Conservation (phyloP, 2,888 invertebrate species). For the Pachycephus smyrnensis region DNA sequence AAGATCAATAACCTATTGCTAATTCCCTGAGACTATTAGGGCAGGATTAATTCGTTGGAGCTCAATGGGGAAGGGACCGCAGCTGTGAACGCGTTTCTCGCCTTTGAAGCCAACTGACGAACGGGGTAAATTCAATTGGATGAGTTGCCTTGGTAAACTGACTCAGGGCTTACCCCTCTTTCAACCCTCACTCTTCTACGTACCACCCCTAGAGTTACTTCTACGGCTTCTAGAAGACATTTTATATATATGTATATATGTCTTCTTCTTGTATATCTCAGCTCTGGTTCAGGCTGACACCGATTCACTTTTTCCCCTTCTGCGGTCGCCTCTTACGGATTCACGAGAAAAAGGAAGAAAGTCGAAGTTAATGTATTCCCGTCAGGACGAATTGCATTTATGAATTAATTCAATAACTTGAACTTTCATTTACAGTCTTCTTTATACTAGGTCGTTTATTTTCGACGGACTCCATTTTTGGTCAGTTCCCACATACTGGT, state of each 20-base stretch:
- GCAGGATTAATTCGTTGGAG: background rate
- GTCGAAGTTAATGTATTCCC: background rate
- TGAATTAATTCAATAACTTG: background rate
- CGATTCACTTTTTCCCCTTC: background rate
- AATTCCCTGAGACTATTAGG: background rate
- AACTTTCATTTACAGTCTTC: background rate
- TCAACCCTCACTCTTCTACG: background rate
- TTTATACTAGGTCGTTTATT: background rate
- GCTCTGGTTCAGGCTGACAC: background rate
- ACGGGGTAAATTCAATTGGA: background rate
- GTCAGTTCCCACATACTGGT: background rate
- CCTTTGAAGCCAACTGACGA: background rate
- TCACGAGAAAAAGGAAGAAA: background rate
- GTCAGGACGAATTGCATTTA: background rate
- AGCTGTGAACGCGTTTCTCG: background rate
- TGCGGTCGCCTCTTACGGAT: background rate
- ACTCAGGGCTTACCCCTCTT: background rate
- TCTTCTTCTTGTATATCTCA: background rate
- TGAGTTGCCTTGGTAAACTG: background rate
- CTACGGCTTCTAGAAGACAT: background rate
- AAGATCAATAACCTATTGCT: background rate
- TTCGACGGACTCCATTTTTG: background rate
- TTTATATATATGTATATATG: no score
- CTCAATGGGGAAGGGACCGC: background rate
- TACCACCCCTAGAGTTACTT: background rate